phyloP scores from a whole-genome alignment of 2,797 vertebrate species.

The Silurus aristotelis region DNA sequence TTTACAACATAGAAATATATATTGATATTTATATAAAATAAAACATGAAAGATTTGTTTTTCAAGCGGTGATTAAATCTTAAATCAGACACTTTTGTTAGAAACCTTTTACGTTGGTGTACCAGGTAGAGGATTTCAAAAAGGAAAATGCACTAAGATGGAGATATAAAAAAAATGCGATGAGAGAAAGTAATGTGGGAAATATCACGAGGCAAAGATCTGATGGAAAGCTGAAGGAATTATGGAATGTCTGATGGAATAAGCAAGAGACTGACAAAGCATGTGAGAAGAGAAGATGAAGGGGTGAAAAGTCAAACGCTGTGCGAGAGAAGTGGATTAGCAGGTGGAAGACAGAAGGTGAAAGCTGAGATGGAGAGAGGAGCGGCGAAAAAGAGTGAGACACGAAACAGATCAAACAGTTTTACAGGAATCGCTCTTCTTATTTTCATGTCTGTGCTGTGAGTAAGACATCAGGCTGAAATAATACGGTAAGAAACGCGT shows the following conservation, averaged over 20 bases:
- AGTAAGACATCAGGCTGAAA: background rate
- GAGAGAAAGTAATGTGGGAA: background rate
- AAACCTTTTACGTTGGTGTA: background rate
- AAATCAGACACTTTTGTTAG: background rate
- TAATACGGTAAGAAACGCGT: background rate
- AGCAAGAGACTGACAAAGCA: background rate
- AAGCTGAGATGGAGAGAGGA: conserved; percentile 26
- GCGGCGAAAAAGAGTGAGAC: background rate
- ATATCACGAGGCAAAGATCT: conserved; percentile 9
- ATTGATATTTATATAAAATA: background rate
- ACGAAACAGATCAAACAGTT: conserved; percentile 9
- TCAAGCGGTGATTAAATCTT: background rate
- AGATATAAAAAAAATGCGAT: background rate
- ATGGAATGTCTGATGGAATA: conserved; percentile 25
- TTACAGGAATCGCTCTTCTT: background rate
- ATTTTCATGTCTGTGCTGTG: background rate
- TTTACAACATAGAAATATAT: background rate
- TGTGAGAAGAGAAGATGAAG: conserved; percentile 13
- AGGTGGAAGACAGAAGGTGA: conserved; percentile 43
- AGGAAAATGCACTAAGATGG: background rate
- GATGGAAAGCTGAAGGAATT: conserved; percentile 35
- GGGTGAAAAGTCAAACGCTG: conserved; percentile 20
- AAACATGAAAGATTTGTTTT: too few relatives aligned
- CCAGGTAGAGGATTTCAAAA: background rate
- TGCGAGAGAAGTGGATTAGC: conserved; percentile 36